Percentiles rank a stretch among this genome's conserved stretches.
Conservation (phyloP, 1,140 invertebrate genomes). For the Melitaea cinxia region DNA sequence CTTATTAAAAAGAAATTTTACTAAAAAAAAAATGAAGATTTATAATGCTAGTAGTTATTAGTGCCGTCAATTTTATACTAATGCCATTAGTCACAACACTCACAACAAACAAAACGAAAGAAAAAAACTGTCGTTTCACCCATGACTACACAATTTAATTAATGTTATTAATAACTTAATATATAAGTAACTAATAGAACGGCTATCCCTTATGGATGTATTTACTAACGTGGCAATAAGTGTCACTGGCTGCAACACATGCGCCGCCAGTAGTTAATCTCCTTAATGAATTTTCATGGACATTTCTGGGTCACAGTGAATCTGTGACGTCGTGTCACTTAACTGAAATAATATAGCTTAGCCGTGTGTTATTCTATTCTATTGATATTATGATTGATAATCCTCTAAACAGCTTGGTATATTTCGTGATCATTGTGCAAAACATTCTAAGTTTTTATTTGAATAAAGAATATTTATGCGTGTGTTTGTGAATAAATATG, state of each 20-base stretch:
- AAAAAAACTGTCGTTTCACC: neutral
- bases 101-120: neutral
- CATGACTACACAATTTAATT: neutral
- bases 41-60: too few species aligned
- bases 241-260: constrained; percentile 32
- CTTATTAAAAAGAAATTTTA: too few species aligned
- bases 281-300: constrained; percentile 37
- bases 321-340: constrained; percentile 19
- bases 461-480: too few species aligned
- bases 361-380: neutral
- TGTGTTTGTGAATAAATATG: too few species aligned
- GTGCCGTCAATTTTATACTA: too few species aligned
- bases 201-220: constrained; percentile 10
- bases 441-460: neutral
- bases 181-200: constrained; percentile 2
- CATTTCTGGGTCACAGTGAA: constrained; percentile 30
- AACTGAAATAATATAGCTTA: constrained; percentile 14
- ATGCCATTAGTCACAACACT: too few species aligned
- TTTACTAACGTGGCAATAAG: constrained; percentile 31
- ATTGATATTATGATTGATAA: neutral
- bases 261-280: constrained; percentile 34
- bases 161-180: neutral
- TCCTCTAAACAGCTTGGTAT: neutral
- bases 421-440: too few species aligned
- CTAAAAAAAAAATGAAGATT: too few species aligned